Percentiles rank a stretch among this genome's conserved stretches.
These are phyloP conservation scores for Polypterus bichir DNA, from an alignment of 2,113 vertebrate species.

Conservation along the genomic window DNA sequence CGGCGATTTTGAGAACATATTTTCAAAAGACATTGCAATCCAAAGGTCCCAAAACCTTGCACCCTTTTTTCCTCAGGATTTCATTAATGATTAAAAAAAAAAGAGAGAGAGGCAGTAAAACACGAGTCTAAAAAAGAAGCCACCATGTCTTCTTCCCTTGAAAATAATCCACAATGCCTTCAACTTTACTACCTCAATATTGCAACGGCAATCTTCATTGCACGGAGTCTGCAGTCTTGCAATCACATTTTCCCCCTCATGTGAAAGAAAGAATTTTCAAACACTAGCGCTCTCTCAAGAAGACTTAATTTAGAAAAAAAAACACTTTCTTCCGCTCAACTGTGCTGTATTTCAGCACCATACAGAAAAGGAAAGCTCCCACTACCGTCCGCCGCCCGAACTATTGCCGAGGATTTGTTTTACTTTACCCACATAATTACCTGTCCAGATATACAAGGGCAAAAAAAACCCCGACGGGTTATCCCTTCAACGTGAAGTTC, in stretches of 20 bases:
- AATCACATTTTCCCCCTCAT: too few species aligned
- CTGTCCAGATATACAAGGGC: constrained; percentile 28
- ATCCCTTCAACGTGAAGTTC: constrained; percentile 30
- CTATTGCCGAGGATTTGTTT: neutral
- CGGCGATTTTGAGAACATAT: neutral
- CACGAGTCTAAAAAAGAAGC: too few species aligned
- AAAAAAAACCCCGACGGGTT: constrained; percentile 16
- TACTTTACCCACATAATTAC: constrained; percentile 32
- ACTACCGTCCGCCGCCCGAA: constrained; percentile 15
- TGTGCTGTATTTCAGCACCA: constrained; percentile 40
- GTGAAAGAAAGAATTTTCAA: too few species aligned
- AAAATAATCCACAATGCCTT: too few species aligned
- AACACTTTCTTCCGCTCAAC: constrained; percentile 24
- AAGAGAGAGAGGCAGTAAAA: too few species aligned
- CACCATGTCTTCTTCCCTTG: too few species aligned
- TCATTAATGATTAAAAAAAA: too few species aligned
- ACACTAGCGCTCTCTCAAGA: too few species aligned
- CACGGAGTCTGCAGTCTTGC: too few species aligned
- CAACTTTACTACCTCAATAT: too few species aligned
- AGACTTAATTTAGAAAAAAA: neutral
- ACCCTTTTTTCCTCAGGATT: too few species aligned
- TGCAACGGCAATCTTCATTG: too few species aligned
- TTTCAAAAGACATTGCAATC: neutral
- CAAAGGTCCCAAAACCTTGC: constrained; percentile 7
- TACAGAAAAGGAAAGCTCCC: constrained; percentile 34